Evolutionary conservation across 2,113 vertebrate species (phyloP).

Genomic region (Rhizomys pruinosus): DNA sequence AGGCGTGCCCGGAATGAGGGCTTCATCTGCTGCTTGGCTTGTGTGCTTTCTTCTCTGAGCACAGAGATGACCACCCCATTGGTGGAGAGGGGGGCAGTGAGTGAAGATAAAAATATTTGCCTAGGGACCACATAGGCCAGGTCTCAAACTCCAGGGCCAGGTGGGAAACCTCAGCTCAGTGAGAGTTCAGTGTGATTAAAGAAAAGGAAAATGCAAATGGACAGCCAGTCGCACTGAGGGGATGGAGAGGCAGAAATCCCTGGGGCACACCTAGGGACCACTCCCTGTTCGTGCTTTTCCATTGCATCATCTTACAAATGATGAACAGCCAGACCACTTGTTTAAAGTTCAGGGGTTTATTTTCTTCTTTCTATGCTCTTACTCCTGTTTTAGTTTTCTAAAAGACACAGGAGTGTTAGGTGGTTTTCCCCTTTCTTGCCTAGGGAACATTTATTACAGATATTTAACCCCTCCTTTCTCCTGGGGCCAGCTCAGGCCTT

Average conservation of each 20-base stretch:
- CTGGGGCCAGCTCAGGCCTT: constrained; percentile 34
- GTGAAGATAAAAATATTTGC: constrained; percentile 74
- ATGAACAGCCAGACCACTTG: constrained; percentile 74
- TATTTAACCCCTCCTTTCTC: constrained; percentile 51
- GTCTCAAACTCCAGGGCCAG: constrained; percentile 68
- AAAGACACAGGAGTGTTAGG: constrained; percentile 69
- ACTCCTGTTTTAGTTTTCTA: neutral
- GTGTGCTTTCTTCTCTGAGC: constrained; percentile 61
- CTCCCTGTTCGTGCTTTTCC: constrained; percentile 76
- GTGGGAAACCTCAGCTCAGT: constrained; percentile 70
- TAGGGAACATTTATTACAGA: constrained; percentile 67
- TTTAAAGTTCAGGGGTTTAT: constrained; percentile 70
- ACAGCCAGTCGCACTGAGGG: neutral
- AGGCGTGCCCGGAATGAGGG: constrained; percentile 52
- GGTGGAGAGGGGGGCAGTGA: constrained; percentile 47
- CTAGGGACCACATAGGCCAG: constrained; percentile 77
- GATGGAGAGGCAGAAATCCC: neutral
- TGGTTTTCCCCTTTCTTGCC: constrained; percentile 59
- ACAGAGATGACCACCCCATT: constrained; percentile 51
- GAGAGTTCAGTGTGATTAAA: constrained; percentile 60
- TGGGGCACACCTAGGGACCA: constrained; percentile 36
- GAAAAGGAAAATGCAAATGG: constrained; percentile 59
- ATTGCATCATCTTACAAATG: constrained; percentile 81
- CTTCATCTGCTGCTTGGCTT: constrained; percentile 63
- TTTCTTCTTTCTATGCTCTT: constrained; percentile 26